Evolutionary conservation across 2,797 vertebrate species (phyloP).

Genomic region (Sebastes miniatus): DNA sequence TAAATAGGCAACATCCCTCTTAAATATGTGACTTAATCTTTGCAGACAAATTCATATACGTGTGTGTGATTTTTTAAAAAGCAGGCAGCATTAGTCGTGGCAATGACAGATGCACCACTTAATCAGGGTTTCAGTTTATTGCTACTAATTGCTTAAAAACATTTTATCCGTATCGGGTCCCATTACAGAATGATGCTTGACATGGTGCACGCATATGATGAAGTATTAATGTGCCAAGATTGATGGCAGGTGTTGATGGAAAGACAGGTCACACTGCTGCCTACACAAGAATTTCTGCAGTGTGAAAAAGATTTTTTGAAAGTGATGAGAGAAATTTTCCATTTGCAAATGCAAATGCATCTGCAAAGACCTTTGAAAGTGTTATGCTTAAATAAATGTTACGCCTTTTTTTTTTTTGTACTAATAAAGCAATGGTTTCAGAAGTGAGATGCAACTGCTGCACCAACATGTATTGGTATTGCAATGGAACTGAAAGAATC

Average conservation of each 20-base stretch:
- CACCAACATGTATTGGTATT: not conserved
- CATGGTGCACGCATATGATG: not conserved
- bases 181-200: slow-evolving; percentile 7
- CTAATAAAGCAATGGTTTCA: not conserved
- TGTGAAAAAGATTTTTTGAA: slow-evolving; percentile 9
- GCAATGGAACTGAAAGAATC: not conserved
- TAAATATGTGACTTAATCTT: slow-evolving; percentile 14
- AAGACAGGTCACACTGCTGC: slow-evolving; percentile 30
- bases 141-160: slow-evolving; percentile 27
- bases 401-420: not conserved
- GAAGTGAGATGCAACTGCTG: not conserved
- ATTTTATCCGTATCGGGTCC: not conserved
- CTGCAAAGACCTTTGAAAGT: not conserved
- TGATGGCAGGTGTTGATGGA: slow-evolving; percentile 21
- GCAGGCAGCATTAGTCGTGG: not conserved
- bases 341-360: slow-evolving; percentile 13
- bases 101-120: not conserved
- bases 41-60: not conserved
- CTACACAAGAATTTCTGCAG: slow-evolving; percentile 22
- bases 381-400: not conserved
- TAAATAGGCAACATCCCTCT: slow-evolving; percentile 23
- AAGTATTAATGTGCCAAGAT: slow-evolving; percentile 16
- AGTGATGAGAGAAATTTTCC: slow-evolving; percentile 2
- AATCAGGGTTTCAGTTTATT: slow-evolving; percentile 22
- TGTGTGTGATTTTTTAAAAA: slow-evolving; percentile 17